A percentile compares a stretch with the other conserved stretches of the same genome.
Evolutionary conservation across 2,113 vertebrate species (phyloP).

Genomic region (Aix galericulata): DNA sequence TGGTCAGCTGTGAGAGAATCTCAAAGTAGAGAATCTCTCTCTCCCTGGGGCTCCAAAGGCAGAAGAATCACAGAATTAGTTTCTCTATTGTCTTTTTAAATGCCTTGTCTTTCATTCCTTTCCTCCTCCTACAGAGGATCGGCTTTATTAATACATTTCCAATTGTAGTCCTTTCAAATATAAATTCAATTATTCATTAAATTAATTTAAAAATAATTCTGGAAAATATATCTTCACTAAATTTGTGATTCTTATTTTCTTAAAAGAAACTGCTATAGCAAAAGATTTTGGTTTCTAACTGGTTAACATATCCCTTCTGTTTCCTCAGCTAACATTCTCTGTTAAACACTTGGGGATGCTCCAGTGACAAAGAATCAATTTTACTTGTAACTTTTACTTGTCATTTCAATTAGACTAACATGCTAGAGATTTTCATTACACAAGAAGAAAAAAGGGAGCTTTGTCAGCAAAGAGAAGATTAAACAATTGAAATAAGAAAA

Average conservation of each 20-base stretch:
- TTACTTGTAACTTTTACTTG: conserved; percentile 47
- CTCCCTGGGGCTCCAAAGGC: background rate
- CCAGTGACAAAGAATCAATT: conserved; percentile 47
- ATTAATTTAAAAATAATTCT: background rate
- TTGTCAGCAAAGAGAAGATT: conserved; percentile 48
- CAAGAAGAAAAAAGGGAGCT: background rate
- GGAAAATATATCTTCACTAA: background rate
- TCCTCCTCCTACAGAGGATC: background rate
- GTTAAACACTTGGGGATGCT: conserved; percentile 29
- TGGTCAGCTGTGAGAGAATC: background rate
- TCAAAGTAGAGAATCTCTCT: background rate
- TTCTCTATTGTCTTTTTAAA: background rate
- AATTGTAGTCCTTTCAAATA: background rate
- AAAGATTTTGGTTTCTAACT: background rate
- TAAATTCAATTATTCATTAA: background rate
- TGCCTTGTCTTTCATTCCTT: background rate
- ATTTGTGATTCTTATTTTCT: background rate
- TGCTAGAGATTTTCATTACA: conserved; percentile 47
- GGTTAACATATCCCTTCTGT: background rate
- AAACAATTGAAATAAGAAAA: conserved; percentile 37
- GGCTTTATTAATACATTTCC: background rate
- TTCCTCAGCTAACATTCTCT: background rate
- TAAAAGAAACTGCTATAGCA: background rate
- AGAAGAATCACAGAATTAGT: background rate
- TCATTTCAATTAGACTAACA: conserved; percentile 53